Base-by-base conservation (phyloP, 2,888 invertebrate species). In the Heteromyza rotundicornis region DNA sequence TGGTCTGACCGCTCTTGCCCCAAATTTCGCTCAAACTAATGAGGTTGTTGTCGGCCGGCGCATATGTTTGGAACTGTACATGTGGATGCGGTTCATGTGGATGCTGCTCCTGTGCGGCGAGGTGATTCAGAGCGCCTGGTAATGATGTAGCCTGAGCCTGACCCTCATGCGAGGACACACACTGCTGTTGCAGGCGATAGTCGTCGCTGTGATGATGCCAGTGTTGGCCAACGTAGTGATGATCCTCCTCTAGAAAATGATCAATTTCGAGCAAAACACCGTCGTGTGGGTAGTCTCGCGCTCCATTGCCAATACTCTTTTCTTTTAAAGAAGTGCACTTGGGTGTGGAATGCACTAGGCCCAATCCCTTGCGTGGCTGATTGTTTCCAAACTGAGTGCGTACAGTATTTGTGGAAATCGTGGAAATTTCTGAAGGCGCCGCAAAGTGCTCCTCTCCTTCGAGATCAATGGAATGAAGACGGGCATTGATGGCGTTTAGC, bases 1-100 rank as follows among this genome's bases (percentile, higher is more conserved):
- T 70, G 12, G 55, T 59, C 17, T 70, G 73, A 1, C 85, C 60
- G 79, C 84, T 62, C 52, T 74, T 77, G 1, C 80, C 73, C 83
- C 83, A 83, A 27, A 83, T 74, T 51, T 83, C 80, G 59, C 78
- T 81, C n/a, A 83, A 68, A 65, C 83, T 83, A 17, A 83, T 77
- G 0, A 82, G 71, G 10, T 64, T 68, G 1, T 73, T 68, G 5
- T 12, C 64, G 20, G 2, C 5, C 27, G 20, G 36, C 27, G 16
- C 14, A 2, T 12, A 3, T 49, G 19, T 19, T 22, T n/a, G 17
- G 5, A 8, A n/a, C 20, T n/a, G 60, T 63, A n/a, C 58, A 67
- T 32, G 20, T 40, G 16, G 32, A 47, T 27, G 5, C 7, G 7
- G 36, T 51, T 12, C 20, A 35, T 27, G 10, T 12, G 40, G 40